Evolutionary conservation across 2,888 invertebrate genomes (phyloP).

Genomic region (Ophioninae sp.): DNA sequence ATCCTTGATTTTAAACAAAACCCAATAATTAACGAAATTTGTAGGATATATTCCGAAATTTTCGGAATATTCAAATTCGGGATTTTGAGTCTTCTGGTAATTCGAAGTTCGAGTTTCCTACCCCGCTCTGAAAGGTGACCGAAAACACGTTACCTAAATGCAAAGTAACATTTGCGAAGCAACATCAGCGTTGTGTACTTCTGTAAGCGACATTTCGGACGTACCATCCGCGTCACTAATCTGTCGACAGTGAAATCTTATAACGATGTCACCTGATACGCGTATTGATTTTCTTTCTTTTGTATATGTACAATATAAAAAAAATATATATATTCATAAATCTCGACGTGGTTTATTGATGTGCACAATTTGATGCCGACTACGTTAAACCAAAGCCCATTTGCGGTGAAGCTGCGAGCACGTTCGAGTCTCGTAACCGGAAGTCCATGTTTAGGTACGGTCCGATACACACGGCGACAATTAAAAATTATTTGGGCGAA

Average conservation of each 20-base stretch:
- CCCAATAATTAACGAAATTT: no score
- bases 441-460: no score
- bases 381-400: neutral
- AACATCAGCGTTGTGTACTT: constrained; percentile 6
- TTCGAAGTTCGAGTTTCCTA: no score
- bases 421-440: neutral
- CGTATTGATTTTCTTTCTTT: constrained; percentile 35
- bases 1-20: no score
- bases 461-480: no score
- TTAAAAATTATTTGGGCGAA: no score
- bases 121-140: no score
- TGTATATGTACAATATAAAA: constrained; percentile 42
- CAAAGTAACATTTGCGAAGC: neutral
- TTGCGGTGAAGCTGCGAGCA: neutral
- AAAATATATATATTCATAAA: constrained; percentile 52
- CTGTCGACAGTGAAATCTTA: constrained; percentile 20
- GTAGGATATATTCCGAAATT: no score
- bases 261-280: constrained; percentile 24
- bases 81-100: no score
- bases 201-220: neutral
- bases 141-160: neutral
- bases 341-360: constrained; percentile 22
- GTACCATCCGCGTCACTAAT: neutral
- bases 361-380: neutral
- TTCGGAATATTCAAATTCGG: no score